Conservation (phyloP, 2,797 vertebrate genomes). For the Notolabrus celidotus region DNA sequence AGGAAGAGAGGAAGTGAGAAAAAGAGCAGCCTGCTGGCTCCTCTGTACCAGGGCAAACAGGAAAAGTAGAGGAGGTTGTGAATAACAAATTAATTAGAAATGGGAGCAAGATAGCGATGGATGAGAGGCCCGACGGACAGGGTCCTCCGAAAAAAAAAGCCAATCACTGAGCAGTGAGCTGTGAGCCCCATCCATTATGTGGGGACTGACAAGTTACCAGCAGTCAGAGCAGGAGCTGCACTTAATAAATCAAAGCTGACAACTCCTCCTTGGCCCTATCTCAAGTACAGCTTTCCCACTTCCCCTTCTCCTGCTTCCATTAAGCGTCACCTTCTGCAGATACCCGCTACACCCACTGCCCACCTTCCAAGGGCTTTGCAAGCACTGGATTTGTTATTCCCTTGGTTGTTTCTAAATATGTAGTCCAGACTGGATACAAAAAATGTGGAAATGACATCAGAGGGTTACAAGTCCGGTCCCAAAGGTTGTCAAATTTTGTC, state of each 20-base stretch:
- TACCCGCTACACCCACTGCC: conserved; percentile 47
- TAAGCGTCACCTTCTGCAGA: conserved; percentile 79
- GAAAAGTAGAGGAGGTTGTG: conserved; percentile 74
- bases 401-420: conserved; percentile 60
- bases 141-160: conserved; percentile 76
- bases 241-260: conserved; percentile 99
- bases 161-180: conserved; percentile 88
- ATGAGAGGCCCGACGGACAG: conserved; percentile 72
- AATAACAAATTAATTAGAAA: conserved; percentile 90
- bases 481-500: conserved; percentile 17
- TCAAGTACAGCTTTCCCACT: conserved; percentile 87
- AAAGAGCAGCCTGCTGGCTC: conserved; percentile 56
- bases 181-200: conserved; percentile 91
- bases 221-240: conserved; percentile 88
- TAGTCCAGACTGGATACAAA: conserved; percentile 43
- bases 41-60: conserved; percentile 64
- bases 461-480: conserved; percentile 3
- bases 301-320: conserved; percentile 79
- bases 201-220: conserved; percentile 90
- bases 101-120: conserved; percentile 79
- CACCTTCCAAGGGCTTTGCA: conserved; percentile 67
- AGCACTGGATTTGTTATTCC: conserved; percentile 55
- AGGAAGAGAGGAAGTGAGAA: conserved; percentile 38
- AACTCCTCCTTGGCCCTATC: conserved; percentile 90
- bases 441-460: conserved; percentile 5